Evolutionary conservation across 2,113 vertebrate species (phyloP), one percentile per base, ranked within the genome.

Genomic region (Nycticryphes semicollaris): DNA sequence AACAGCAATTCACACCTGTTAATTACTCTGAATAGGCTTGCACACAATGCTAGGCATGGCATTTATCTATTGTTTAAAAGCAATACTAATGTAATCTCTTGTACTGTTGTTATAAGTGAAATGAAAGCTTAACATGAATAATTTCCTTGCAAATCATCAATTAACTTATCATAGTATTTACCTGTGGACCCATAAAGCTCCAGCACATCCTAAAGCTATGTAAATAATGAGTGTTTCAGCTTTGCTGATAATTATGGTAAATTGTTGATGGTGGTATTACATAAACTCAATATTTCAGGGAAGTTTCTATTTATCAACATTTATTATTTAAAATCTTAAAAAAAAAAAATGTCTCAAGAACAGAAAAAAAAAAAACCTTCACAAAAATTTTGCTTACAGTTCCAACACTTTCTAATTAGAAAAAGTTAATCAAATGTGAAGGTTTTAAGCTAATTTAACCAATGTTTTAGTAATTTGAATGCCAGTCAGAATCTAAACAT

Each of bases 1-100:
- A 94, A 96, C 37, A 89, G 51, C 90, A 90, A 88, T 95, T 94
- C 89, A 51, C 94, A 97, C 95, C 96, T 97, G 95, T 82, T 96
- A 95, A 97, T 96, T 95, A 91, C 69, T 60, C 90, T 77, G 89
- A 94, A 51, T 9, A 56, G 64, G 45, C 67, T 75, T 43, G 51
- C 57, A 74, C 23, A 78, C 62, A 43, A 64, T 35, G 66, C 66
- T 67, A 60, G 22, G 50, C 70, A 43, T 24, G 62, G 57, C 50
- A 48, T 79, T 85, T 80, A 80, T 35, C 86, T 66, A 64, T 86
- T 93, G 94, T 96, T 97, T 77, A 88, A 84, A 70, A 83, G 69
- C 69, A 93, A 84, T 80, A 64, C 64, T 92, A 66, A 87, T 84
- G 45, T 67, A 53, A 84, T 90, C 30, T 67, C 67, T 84, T 41